Percentiles rank a stretch among this genome's conserved stretches.
Conservation (phyloP, 2,888 invertebrate genomes). For the Scaptomyza polygonia region DNA sequence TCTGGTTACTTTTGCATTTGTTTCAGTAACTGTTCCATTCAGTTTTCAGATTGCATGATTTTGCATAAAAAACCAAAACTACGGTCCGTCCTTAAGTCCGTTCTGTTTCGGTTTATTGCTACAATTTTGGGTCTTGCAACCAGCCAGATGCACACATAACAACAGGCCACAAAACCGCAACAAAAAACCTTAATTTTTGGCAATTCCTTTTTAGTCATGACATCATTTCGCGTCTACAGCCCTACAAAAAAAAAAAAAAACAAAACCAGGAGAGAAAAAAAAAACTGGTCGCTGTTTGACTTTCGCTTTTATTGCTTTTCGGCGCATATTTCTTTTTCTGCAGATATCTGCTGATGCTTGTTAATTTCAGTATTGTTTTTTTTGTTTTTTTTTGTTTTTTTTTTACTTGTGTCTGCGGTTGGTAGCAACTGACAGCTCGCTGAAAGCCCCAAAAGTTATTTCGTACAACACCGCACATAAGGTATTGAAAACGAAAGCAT, state of each 20-base stretch:
- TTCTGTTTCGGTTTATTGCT: constrained; percentile 49
- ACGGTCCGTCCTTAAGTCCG: constrained; percentile 20
- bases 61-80: constrained; percentile 66
- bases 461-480: constrained; percentile 34
- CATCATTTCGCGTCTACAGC: constrained; percentile 73
- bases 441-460: constrained; percentile 41
- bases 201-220: constrained; percentile 73
- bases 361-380: constrained; percentile 25
- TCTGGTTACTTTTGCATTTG: constrained; percentile 76
- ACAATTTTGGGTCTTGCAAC: constrained; percentile 48
- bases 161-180: constrained; percentile 19
- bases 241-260: constrained; percentile 49
- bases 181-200: constrained; percentile 65
- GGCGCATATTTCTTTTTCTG: constrained; percentile 48
- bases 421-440: constrained; percentile 47
- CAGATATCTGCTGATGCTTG: constrained; percentile 49
- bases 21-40: constrained; percentile 42
- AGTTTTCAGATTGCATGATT: constrained; percentile 57
- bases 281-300: constrained; percentile 80
- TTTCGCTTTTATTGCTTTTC: constrained; percentile 75
- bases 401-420: constrained; percentile 39
- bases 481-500: constrained; percentile 72
- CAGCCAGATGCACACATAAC: constrained; percentile 42
- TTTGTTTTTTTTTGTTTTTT: too few relatives aligned
- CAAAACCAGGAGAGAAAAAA: constrained; percentile 43